Evolutionary conservation across 2,888 invertebrate species (phyloP).

Genomic region (Epinotia ramella): DNA sequence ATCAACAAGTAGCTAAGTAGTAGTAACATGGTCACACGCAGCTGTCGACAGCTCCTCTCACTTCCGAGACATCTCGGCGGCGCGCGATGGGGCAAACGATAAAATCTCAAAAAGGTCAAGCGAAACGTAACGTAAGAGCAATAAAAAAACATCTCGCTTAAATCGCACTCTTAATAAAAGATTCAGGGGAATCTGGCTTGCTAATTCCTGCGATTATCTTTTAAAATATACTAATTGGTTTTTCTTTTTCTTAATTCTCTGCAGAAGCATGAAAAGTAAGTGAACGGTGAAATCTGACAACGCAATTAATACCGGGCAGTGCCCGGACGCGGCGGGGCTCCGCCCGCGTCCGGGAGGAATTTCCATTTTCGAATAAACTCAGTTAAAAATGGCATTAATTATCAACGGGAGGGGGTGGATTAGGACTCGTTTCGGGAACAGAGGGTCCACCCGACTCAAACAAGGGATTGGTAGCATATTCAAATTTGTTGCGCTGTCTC

Average conservation of each 20-base stretch:
- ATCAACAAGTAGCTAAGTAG: background rate
- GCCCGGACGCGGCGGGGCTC: background rate
- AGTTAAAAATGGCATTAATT: conserved; percentile 46
- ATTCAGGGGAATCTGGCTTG: conserved; percentile 42
- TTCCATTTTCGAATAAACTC: conserved; percentile 45
- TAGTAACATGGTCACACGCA: background rate
- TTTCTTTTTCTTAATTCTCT: conserved; percentile 43
- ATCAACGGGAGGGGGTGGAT: conserved; percentile 23
- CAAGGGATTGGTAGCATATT: background rate
- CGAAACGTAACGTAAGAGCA: conserved; percentile 7
- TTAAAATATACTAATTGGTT: conserved; percentile 46
- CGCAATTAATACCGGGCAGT: conserved; percentile 42
- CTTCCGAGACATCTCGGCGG: background rate
- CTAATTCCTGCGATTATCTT: conserved; percentile 44
- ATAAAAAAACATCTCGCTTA: conserved; percentile 35
- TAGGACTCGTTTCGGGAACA: conserved; percentile 2
- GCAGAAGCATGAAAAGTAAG: conserved; percentile 45
- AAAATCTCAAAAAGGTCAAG: conserved; percentile 1
- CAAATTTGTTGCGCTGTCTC: background rate
- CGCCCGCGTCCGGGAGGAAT: conserved; percentile 22
- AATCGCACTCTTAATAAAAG: conserved; percentile 41
- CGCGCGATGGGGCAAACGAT: background rate
- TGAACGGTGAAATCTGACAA: conserved; percentile 45
- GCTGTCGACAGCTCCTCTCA: background rate
- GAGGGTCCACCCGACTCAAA: background rate